A percentile compares a stretch with the other conserved stretches of the same genome.
Conservation (phyloP, 2,113 vertebrate genomes). For the Passer montanus region DNA sequence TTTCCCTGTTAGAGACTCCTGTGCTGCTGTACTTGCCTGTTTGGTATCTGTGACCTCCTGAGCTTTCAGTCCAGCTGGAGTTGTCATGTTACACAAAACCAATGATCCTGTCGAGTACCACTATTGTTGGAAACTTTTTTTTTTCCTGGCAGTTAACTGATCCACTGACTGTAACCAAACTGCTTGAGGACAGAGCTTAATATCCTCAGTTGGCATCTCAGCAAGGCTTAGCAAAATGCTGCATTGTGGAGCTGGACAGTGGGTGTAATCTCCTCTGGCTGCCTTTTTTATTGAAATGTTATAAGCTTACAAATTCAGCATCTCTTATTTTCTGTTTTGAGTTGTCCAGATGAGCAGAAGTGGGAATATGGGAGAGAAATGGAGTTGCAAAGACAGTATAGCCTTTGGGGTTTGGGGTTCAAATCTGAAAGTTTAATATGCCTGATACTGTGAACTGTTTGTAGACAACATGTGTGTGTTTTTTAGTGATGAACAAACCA, state of each 20-base stretch:
- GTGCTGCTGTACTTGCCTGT: background rate
- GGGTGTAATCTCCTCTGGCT: background rate
- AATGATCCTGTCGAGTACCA: constrained; percentile 17
- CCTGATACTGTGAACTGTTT: background rate
- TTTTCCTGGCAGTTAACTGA: background rate
- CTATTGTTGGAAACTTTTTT: background rate
- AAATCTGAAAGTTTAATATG: background rate
- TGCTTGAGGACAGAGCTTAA: constrained; percentile 3
- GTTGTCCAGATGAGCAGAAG: background rate
- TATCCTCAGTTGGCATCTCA: background rate
- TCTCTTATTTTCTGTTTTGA: background rate
- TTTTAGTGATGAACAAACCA: background rate
- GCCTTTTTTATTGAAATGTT: background rate
- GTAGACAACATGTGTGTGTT: background rate
- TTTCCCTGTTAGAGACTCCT: background rate
- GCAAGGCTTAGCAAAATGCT: background rate
- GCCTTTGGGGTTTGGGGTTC: background rate
- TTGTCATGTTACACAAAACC: constrained; percentile 2
- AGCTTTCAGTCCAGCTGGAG: constrained; percentile 20
- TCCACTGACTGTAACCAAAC: background rate
- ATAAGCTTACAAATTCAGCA: background rate
- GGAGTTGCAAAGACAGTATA: background rate
- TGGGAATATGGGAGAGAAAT: background rate
- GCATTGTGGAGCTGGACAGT: background rate
- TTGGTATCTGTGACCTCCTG: background rate